Conservation (phyloP, 2,797 vertebrate species). For the Leontopithecus rosalia region DNA sequence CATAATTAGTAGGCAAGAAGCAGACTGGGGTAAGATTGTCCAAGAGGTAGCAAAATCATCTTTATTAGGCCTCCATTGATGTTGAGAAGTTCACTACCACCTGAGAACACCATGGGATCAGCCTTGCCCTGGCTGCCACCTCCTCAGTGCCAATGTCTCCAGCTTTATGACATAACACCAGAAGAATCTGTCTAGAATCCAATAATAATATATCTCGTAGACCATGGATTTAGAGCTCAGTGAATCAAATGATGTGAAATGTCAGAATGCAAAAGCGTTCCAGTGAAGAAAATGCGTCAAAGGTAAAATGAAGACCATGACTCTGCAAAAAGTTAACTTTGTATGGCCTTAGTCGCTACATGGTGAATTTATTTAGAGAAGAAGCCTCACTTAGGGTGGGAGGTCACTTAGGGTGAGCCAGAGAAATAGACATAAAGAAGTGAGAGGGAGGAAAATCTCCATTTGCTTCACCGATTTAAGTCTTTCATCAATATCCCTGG, state of each 20-base stretch:
- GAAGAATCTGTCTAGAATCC: not conserved
- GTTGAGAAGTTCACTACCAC: not conserved
- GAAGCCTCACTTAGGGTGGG: not conserved
- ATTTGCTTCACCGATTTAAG: not conserved
- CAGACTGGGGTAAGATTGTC: not conserved
- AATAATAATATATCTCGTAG: constrained; percentile 36
- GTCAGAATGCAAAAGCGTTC: not conserved
- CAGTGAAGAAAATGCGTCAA: constrained; percentile 24
- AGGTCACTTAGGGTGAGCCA: not conserved
- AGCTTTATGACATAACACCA: not conserved
- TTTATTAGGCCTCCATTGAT: not conserved
- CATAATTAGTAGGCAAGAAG: not conserved
- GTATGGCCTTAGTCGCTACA: not conserved
- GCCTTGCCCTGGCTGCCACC: not conserved
- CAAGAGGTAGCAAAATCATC: not conserved
- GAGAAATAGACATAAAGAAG: not conserved
- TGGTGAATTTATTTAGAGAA: not conserved
- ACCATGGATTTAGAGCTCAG: not conserved
- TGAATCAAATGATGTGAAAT: not conserved
- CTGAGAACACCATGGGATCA: not conserved
- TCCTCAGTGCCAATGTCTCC: not conserved
- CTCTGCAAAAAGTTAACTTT: not conserved
- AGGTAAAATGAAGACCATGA: constrained; percentile 5
- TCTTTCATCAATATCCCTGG: not conserved
- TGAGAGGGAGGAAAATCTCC: not conserved